These are phyloP conservation scores for Azemiops feae DNA, from an alignment of 2,113 vertebrate genomes.

Conservation along the genomic window DNA sequence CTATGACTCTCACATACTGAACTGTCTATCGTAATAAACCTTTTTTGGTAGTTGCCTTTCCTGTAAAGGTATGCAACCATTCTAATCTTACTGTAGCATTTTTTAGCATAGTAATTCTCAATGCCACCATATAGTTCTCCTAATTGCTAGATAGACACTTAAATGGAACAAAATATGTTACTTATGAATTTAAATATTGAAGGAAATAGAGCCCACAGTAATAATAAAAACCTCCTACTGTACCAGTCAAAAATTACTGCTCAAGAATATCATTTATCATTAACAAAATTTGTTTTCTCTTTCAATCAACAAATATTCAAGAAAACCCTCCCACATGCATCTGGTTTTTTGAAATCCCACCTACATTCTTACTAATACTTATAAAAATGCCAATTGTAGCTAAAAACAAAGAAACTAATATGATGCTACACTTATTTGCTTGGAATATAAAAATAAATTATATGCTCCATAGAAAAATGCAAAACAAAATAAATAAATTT, in stretches of 20 bases:
- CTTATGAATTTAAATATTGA: conserved; percentile 1
- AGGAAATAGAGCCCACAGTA: conserved; percentile 1
- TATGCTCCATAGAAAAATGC: not conserved
- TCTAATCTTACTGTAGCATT: not conserved
- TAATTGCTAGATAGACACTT: not conserved
- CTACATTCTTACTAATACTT: conserved; percentile 1
- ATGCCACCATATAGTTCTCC: not conserved
- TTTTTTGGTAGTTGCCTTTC: not conserved
- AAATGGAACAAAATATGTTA: not conserved
- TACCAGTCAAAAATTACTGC: not conserved
- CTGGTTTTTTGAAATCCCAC: conserved; percentile 18
- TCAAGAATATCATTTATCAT: not conserved
- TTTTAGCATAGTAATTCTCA: not conserved
- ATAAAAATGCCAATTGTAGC: not conserved
- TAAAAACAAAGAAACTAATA: not conserved
- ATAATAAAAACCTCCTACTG: not conserved
- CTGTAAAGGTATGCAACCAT: not conserved
- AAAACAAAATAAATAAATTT: not conserved
- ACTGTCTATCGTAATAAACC: not conserved
- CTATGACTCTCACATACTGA: not conserved
- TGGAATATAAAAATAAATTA: conserved; percentile 3
- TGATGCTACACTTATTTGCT: not conserved
- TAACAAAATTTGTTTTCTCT: conserved; percentile 5
- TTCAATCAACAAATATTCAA: conserved; percentile 1
- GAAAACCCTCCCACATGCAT: conserved; percentile 18